Percentiles rank a stretch among this genome's conserved stretches.
Evolutionary conservation across 1,140 invertebrate genomes (phyloP).

Genomic region (Tetragnatha versicolor): DNA sequence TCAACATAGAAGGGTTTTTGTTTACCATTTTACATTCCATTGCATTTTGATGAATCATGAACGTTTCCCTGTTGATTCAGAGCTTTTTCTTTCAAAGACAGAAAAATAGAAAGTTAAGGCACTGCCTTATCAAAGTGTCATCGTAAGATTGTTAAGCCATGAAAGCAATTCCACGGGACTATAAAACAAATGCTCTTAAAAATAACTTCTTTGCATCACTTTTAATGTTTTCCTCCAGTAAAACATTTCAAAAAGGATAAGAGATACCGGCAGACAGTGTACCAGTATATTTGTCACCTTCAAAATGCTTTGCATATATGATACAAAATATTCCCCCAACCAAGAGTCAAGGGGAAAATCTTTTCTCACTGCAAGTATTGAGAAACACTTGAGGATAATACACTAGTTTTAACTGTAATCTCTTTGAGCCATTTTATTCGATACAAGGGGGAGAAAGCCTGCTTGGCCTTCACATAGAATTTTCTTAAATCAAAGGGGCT

Average conservation of each 20-base stretch:
- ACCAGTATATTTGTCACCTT: slow-evolving; percentile 55
- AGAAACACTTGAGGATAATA: slow-evolving; percentile 7
- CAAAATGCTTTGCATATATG: slow-evolving; percentile 43
- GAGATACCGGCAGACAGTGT: slow-evolving; percentile 25
- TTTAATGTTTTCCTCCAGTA: slow-evolving; percentile 21
- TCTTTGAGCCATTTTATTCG: slow-evolving; percentile 38
- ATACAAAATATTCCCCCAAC: slow-evolving; percentile 53
- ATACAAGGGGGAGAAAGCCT: slow-evolving; percentile 10
- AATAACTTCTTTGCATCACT: slow-evolving; percentile 53
- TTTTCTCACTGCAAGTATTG: slow-evolving; percentile 16
- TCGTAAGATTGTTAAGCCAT: slow-evolving; percentile 1
- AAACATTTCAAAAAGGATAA: slow-evolving; percentile 51
- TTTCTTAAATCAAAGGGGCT: too few species aligned
- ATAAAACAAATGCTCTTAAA: slow-evolving; percentile 53
- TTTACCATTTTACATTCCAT: too few species aligned
- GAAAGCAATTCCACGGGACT: slow-evolving; percentile 18
- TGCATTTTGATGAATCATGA: not conserved
- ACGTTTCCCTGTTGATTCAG: not conserved
- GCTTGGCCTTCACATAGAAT: not conserved
- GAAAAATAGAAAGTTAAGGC: slow-evolving; percentile 53
- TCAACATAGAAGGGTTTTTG: not conserved
- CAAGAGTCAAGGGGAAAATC: slow-evolving; percentile 29
- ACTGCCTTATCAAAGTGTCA: slow-evolving; percentile 44
- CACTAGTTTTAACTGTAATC: slow-evolving; percentile 15
- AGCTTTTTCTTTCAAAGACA: slow-evolving; percentile 12